Evolutionary conservation across 2,888 invertebrate species (phyloP).

Genomic region (Dynastes hyllus): DNA sequence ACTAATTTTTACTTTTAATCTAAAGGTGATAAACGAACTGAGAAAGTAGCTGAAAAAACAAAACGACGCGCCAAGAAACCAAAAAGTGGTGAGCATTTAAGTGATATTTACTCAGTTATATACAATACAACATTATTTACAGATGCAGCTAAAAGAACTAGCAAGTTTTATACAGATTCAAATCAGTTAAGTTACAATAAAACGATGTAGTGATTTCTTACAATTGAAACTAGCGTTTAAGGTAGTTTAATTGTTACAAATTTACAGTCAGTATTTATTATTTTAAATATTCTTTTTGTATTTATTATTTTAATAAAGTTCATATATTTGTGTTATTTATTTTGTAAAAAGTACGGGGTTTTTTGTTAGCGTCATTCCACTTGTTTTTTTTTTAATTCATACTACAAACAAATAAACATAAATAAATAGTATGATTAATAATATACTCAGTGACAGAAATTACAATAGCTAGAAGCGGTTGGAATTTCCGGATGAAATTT

Average conservation of each 20-base stretch:
- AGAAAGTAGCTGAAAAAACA: slow-evolving; percentile 4
- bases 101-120: too few species aligned
- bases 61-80: slow-evolving; percentile 11
- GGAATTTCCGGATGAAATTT: too few species aligned
- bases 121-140: not conserved
- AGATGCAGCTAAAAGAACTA: slow-evolving; percentile 25
- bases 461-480: too few species aligned
- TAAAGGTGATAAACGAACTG: slow-evolving; percentile 14
- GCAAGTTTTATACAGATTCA: slow-evolving; percentile 39
- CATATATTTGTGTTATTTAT: not conserved
- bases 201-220: slow-evolving; percentile 28
- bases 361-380: not conserved
- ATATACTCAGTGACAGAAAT: too few species aligned
- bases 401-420: too few species aligned
- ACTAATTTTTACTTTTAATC: not conserved
- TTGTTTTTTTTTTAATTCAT: too few species aligned
- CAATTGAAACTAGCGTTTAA: not conserved
- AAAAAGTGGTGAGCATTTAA: slow-evolving; percentile 26
- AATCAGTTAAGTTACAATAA: not conserved
- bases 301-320: slow-evolving; percentile 41
- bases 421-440: too few species aligned
- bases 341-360: not conserved
- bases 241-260: not conserved
- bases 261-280: slow-evolving; percentile 40
- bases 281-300: slow-evolving; percentile 27